Base-by-base conservation (phyloP, 2,797 vertebrate genomes). In the Megalops cyprinoides region DNA sequence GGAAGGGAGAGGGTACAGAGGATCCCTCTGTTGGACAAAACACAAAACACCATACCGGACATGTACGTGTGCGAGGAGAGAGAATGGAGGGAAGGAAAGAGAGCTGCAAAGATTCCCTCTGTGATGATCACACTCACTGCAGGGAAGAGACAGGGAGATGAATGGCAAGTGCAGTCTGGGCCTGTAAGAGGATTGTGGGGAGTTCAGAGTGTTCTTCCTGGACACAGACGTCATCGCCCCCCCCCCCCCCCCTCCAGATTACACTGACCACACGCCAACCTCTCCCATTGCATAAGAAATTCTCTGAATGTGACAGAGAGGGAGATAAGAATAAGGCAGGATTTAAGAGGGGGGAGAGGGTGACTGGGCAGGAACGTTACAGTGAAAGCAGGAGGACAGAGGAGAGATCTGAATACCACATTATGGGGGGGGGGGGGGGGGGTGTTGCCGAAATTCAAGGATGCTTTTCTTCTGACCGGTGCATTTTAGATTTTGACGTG, bases 101-200 rank as follows among this genome's bases (percentile, higher is more conserved):
- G n/a, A 62, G 81, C 83, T 79, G 79, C 58, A 77, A 39, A 74
- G 53, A 79, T 6, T 74, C 46, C 23, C 23, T 14, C 14, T 3
- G 9, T 6, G 46, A 49, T 39, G 23, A 28, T 9, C 3, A 20
- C 71, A 48, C 5, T 23, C 12, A 49, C 48, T 4, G 31, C 12
- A 76, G 28, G 49, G 8, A 44, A 2, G 15, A 31, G 37, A 79
- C 49, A 82, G 14, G 60, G 44, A 84, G 84, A 89, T 86, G 55
- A 87, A 82, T 81, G 82, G 81, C 80, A 82, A 84, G 85, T 44
- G 86, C 88, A 89, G 84, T 84, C 87, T 34, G 83, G 82, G 80
- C 88, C 76, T 81, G 81, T 91, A 92, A 92, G 90, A 90, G 86
- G 91, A 92, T 92, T 92, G 65, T 39, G 84, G n/a, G 90, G 89